Conservation (phyloP, 2,113 vertebrate species). For the Passer domesticus region DNA sequence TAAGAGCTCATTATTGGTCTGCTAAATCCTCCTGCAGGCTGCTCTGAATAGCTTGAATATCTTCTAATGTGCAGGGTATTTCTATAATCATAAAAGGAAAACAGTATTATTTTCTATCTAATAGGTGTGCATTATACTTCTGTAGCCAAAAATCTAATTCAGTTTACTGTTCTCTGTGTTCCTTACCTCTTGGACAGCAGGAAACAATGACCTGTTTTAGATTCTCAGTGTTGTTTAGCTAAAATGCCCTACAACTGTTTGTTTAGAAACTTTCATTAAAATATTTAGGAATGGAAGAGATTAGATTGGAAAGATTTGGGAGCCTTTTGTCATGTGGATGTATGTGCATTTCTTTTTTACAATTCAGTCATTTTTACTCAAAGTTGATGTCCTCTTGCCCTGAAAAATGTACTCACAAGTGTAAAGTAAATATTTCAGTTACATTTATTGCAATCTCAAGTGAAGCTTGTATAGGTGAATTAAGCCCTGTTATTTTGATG, state of each 20-base stretch:
- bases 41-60: not conserved
- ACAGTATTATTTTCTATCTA: not conserved
- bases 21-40: conserved; percentile 6
- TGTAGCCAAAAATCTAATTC: not conserved
- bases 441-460: not conserved
- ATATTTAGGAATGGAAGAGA: not conserved
- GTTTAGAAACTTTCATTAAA: not conserved
- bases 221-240: not conserved
- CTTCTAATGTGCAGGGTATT: not conserved
- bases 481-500: not conserved
- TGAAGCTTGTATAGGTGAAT: not conserved
- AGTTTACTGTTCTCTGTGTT: not conserved
- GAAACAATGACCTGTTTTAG: not conserved
- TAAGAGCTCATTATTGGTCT: not conserved
- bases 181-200: not conserved
- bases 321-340: not conserved
- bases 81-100: not conserved
- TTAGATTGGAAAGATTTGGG: not conserved
- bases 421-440: not conserved
- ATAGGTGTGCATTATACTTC: not conserved
- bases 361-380: not conserved
- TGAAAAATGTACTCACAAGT: not conserved
- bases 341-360: not conserved
- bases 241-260: not conserved
- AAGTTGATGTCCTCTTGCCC: not conserved